Conservation (phyloP, 2,797 vertebrate genomes). For the Poecilia picta region DNA sequence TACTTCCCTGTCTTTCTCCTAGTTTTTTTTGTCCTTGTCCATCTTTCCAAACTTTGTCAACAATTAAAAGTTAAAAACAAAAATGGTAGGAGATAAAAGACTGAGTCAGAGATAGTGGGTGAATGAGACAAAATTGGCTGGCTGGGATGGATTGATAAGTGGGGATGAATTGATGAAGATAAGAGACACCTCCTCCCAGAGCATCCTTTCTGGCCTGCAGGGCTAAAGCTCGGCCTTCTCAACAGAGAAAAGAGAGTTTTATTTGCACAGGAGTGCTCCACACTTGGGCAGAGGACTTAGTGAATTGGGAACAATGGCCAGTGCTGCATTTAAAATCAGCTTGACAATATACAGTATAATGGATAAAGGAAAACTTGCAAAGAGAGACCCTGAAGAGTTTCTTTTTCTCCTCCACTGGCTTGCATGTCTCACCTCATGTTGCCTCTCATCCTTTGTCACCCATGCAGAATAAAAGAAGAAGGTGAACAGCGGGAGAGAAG, state of each 20-base stretch:
- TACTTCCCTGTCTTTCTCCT: background rate
- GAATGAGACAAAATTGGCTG: conserved; percentile 58
- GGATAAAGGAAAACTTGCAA: conserved; percentile 58
- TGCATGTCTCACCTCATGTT: conserved; percentile 34
- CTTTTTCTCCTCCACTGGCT: conserved; percentile 34
- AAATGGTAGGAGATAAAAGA: conserved; percentile 35
- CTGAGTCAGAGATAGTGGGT: conserved; percentile 58
- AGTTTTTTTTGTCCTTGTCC: conserved; percentile 30
- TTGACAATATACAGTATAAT: conserved; percentile 58
- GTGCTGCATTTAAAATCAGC: conserved; percentile 59
- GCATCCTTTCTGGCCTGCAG: conserved; percentile 29
- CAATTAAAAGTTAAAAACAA: conserved; percentile 30
- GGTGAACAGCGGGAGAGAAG: conserved; percentile 28
- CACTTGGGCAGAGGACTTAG: conserved; percentile 36
- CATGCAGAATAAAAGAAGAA: conserved; percentile 40
- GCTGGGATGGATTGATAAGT: conserved; percentile 57
- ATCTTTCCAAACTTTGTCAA: conserved; percentile 28
- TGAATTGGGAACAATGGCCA: conserved; percentile 51
- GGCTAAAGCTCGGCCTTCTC: conserved; percentile 24
- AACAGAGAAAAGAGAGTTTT: conserved; percentile 31
- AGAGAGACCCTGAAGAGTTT: conserved; percentile 38
- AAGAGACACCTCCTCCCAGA: conserved; percentile 23
- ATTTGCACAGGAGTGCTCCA: conserved; percentile 36
- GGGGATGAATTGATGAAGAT: conserved; percentile 49
- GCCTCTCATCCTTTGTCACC: conserved; percentile 47